A percentile compares a stretch with the other conserved stretches of the same genome.
Conservation (phyloP, 2,888 invertebrate genomes). For the Oscheius sp. region DNA sequence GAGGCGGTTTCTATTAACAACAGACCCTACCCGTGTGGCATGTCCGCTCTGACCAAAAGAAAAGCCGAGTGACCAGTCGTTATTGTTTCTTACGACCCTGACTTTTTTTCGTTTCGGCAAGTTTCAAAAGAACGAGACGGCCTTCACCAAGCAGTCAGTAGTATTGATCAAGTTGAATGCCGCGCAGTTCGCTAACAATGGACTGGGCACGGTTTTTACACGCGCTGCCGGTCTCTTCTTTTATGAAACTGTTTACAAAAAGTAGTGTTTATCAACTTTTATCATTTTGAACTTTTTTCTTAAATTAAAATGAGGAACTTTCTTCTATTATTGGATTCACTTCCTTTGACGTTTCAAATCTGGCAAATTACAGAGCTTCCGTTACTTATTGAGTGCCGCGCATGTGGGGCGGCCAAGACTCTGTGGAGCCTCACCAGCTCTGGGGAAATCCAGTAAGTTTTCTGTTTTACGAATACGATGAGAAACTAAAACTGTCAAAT, state of each 20-base stretch:
- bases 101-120: slow-evolving; percentile 5
- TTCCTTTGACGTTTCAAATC: slow-evolving; percentile 16
- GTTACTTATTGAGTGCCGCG: slow-evolving; percentile 6
- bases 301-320: not conserved
- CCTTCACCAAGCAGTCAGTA: slow-evolving; percentile 13
- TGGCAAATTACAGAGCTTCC: slow-evolving; percentile 23
- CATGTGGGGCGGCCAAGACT: slow-evolving; percentile 31
- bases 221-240: too few relatives aligned
- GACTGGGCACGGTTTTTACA: not conserved
- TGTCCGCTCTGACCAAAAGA: slow-evolving; percentile 12
- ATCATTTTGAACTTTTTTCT: too few relatives aligned
- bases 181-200: slow-evolving; percentile 16
- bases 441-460: slow-evolving; percentile 34
- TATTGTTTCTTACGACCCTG: slow-evolving; percentile 23
- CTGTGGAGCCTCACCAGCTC: slow-evolving; percentile 28
- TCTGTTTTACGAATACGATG: not conserved
- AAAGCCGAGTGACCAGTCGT: slow-evolving; percentile 13
- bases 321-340: not conserved
- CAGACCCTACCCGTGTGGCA: not conserved
- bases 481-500: not conserved
- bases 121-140: slow-evolving; percentile 6
- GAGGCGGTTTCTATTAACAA: too few relatives aligned
- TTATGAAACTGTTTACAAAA: too few relatives aligned
- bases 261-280: too few relatives aligned
- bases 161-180: slow-evolving; percentile 21